phyloP scores from a whole-genome alignment of 1,140 invertebrate species.

The Mycetomoellerius zeteki region DNA sequence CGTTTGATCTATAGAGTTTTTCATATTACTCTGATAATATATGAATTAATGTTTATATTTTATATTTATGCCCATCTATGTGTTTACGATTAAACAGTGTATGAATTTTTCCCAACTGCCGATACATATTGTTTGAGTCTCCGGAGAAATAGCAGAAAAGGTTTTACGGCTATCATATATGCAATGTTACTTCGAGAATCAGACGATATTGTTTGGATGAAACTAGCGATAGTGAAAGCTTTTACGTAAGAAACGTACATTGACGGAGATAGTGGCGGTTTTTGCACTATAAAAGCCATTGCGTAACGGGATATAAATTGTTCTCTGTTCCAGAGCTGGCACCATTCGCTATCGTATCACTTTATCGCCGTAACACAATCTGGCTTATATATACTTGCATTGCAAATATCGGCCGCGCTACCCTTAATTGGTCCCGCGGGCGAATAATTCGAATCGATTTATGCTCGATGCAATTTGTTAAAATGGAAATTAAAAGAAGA shows the following conservation, averaged over 20 bases:
- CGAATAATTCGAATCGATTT: constrained; percentile 34
- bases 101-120: constrained; percentile 25
- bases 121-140: constrained; percentile 25
- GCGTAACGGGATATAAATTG: constrained; percentile 59
- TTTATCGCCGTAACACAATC: constrained; percentile 46
- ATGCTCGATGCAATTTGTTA: constrained; percentile 11
- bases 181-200: constrained; percentile 15
- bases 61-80: background rate
- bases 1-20: no score
- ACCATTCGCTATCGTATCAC: constrained; percentile 27
- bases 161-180: constrained; percentile 12
- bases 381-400: constrained; percentile 59
- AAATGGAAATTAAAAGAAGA: constrained; percentile 5
- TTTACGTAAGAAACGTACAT: constrained; percentile 41
- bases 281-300: constrained; percentile 44
- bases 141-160: constrained; percentile 27
- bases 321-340: background rate
- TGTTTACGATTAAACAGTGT: constrained; percentile 2
- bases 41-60: no score
- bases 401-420: constrained; percentile 43
- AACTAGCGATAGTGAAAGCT: constrained; percentile 45
- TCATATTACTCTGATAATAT: background rate
- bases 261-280: background rate
- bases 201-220: constrained; percentile 18
- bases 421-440: constrained; percentile 40